Evolutionary conservation across 2,888 invertebrate genomes (phyloP).

Genomic region (Melinopterus prodromus): DNA sequence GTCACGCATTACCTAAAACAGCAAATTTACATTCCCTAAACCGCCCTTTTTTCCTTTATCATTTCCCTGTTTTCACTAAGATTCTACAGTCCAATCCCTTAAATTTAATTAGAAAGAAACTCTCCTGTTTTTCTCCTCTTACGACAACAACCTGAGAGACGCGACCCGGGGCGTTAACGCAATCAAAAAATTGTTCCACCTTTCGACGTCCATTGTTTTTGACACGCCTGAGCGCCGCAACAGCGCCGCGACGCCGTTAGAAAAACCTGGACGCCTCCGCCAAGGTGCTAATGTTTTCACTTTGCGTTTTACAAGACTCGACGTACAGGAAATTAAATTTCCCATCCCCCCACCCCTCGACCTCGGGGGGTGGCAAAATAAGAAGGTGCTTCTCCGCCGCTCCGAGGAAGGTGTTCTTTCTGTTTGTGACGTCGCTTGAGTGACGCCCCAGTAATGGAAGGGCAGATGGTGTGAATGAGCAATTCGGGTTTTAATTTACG

Average conservation of each 20-base stretch:
- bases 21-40: too few species aligned
- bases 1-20: too few species aligned
- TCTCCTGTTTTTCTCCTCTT: background rate
- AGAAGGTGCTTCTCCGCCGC: conserved; percentile 53
- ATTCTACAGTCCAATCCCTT: too few species aligned
- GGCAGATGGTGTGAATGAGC: conserved; percentile 62
- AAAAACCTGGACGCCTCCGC: conserved; percentile 32
- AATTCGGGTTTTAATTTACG: conserved; percentile 62
- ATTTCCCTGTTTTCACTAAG: too few species aligned
- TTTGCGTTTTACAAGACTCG: conserved; percentile 57
- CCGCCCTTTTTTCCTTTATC: too few species aligned
- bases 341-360: conserved; percentile 37
- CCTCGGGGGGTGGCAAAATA: conserved; percentile 61
- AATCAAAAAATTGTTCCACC: background rate
- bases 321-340: conserved; percentile 63
- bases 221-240: background rate
- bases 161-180: background rate
- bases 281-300: conserved; percentile 62
- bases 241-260: background rate
- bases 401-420: conserved; percentile 55
- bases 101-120: background rate
- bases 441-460: conserved; percentile 59
- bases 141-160: background rate
- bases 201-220: background rate
- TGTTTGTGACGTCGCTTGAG: conserved; percentile 55